Percentiles rank a stretch among this genome's conserved stretches.
Conservation (phyloP, 35 echinoderm and acorn worm species). For the Hemicentrotus pulcherrimus region DNA sequence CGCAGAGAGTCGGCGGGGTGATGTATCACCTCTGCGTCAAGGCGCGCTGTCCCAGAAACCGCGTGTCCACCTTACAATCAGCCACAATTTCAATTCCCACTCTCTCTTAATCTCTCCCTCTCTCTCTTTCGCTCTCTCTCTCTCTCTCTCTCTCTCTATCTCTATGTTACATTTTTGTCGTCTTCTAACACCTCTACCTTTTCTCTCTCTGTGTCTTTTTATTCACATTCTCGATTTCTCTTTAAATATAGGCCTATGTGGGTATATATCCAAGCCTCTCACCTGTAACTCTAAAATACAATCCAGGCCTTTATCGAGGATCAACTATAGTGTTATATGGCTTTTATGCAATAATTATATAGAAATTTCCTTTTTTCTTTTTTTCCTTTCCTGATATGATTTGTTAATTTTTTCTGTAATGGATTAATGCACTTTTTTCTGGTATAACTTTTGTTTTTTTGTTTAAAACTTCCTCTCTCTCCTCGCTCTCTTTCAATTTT, state of each 20-base stretch:
- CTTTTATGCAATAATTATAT: no score
- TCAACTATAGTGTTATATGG: no score
- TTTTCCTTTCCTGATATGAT: no score
- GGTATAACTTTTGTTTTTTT: no score
- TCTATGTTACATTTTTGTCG: background rate
- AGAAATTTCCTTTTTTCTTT: no score
- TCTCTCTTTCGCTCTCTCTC: background rate
- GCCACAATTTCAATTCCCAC: conserved; percentile 26
- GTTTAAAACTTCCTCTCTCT: no score
- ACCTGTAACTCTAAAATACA: no score
- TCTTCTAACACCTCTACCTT: background rate
- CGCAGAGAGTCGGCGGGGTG: conserved; percentile 44
- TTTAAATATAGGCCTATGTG: background rate
- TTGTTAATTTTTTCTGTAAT: no score
- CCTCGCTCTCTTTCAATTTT: no score
- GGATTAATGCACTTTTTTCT: no score
- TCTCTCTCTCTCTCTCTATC: conserved; percentile 19
- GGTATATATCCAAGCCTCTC: no score
- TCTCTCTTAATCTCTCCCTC: background rate
- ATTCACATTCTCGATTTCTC: background rate
- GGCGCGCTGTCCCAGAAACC: conserved; percentile 20
- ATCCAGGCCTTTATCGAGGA: no score
- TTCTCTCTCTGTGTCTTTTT: background rate
- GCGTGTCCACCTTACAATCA: conserved; percentile 9
- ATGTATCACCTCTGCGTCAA: conserved; percentile 53